Percentiles rank a stretch among this genome's conserved stretches.
Evolutionary conservation across 2,113 vertebrate genomes (phyloP).

Genomic region (Hirundichthys speculiger): DNA sequence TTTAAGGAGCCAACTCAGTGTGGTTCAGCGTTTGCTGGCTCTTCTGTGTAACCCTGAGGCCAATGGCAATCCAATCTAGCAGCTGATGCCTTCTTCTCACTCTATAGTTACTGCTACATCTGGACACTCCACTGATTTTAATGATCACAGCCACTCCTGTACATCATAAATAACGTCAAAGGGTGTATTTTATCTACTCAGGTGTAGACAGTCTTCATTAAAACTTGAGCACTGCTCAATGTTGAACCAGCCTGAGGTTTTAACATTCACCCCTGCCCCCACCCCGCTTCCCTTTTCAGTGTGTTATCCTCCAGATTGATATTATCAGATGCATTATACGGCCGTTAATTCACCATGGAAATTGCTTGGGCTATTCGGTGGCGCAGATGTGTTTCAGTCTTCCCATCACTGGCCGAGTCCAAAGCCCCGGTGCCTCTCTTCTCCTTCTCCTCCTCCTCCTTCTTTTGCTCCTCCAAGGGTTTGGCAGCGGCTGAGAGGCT

Average conservation of each 20-base stretch:
- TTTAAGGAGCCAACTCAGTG: constrained; percentile 76
- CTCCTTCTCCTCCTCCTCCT: constrained; percentile 74
- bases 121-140: constrained; percentile 79
- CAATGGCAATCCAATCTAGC: constrained; percentile 78
- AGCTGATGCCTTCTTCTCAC: constrained; percentile 75
- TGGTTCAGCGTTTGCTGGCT: constrained; percentile 73
- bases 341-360: constrained; percentile 99
- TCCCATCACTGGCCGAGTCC: constrained; percentile 67
- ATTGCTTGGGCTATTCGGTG: constrained; percentile 93
- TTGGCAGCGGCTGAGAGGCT: constrained; percentile 87
- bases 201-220: constrained; percentile 66
- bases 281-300: constrained; percentile 58
- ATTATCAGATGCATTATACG: constrained; percentile 99
- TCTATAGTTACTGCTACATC: constrained; percentile 72
- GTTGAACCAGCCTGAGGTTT: constrained; percentile 60
- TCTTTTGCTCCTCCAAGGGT: constrained; percentile 83
- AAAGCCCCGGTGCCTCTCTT: constrained; percentile 71
- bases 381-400: constrained; percentile 97
- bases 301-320: constrained; percentile 90
- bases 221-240: constrained; percentile 57
- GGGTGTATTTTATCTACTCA: constrained; percentile 60
- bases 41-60: constrained; percentile 71
- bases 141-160: constrained; percentile 55
- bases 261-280: constrained; percentile 40
- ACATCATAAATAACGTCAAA: constrained; percentile 65